Conservation (phyloP, 2,113 vertebrate genomes). For the Thomomys bottae region DNA sequence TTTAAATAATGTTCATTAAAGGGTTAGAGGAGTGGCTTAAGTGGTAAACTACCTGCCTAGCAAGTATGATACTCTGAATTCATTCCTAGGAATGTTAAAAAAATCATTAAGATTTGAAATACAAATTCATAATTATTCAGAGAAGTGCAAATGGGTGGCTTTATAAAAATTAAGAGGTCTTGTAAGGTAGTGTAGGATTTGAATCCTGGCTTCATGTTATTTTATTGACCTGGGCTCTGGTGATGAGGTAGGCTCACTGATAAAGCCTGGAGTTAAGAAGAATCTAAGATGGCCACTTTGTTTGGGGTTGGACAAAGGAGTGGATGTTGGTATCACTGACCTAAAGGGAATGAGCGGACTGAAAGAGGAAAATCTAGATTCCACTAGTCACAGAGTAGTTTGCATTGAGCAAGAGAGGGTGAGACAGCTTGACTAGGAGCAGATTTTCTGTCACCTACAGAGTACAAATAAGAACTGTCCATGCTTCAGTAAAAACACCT, state of each 20-base stretch:
- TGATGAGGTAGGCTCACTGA: too few species aligned
- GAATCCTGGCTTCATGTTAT: neutral
- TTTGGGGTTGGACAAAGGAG: neutral
- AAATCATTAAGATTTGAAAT: neutral
- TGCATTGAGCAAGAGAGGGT: neutral
- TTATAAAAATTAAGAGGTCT: neutral
- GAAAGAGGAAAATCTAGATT: conserved; percentile 28
- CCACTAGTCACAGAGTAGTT: neutral
- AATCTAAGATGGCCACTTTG: neutral
- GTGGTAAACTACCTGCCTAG: too few species aligned
- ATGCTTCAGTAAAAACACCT: conserved; percentile 71
- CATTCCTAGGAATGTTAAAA: neutral
- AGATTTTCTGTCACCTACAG: conserved; percentile 36
- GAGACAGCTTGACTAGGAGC: conserved; percentile 22
- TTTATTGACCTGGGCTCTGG: neutral
- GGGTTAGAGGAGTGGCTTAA: too few species aligned
- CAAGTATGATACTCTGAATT: too few species aligned
- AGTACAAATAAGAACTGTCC: conserved; percentile 68
- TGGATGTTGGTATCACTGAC: neutral
- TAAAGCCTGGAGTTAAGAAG: neutral
- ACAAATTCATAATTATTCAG: neutral
- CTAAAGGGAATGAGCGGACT: neutral
- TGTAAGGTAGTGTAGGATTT: neutral
- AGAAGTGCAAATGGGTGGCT: neutral
- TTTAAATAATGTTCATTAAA: too few species aligned